Evolutionary conservation across 37 sponge, comb jelly and placozoan species (phyloP), one percentile per base, ranked within the genome.

Genomic region (Agelas oroides): DNA sequence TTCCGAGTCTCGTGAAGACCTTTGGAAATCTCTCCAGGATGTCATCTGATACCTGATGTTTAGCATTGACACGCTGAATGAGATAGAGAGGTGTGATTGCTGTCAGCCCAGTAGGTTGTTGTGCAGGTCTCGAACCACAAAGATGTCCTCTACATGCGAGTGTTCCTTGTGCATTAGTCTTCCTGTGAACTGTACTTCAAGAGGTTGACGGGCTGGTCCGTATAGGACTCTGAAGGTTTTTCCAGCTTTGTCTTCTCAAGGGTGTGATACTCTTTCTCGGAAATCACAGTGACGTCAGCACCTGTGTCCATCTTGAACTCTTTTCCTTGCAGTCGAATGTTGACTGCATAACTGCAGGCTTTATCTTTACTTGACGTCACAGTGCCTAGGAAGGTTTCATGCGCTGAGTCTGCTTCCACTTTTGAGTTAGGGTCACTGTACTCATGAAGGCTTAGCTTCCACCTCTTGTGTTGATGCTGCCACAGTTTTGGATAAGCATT

Each of bases 251-350:
- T 30, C 24, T n/a, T 18, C 18, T 1, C 23, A n/a, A 71, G 37
- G 25, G 30, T 72, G 46, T 73, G 32, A 64, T 25, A 30, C 20
- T 28, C 33, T 34, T 58, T 21, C 31, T 84, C 75, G 16, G 75
- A 28, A 28, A 84, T 46, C 21, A 57, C 84, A 2, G 84, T 62
- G 30, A 84, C 84, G n/a, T 84, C 75, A 27, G 74, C 84, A 27
- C 84, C 66, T 27, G 84, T 73, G 75, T 84, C 75, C 17, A 84
- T 70, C 39, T 84, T 84, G 40, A 84, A 84, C n/a, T n/a, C 57
- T 24, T 35, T 15, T 13, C 55, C 66, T 80, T 73, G 53, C 2
- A 24, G 53, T 39, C 38, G 73, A 8, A 39, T 39, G 21, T 0
- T 33, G n/a, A n/a, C 23, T 73, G 73, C n/a, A n/a, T n/a, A n/a